Evolutionary conservation across 2,888 invertebrate species (phyloP).

Genomic region (Trichogramma dendrolimi): DNA sequence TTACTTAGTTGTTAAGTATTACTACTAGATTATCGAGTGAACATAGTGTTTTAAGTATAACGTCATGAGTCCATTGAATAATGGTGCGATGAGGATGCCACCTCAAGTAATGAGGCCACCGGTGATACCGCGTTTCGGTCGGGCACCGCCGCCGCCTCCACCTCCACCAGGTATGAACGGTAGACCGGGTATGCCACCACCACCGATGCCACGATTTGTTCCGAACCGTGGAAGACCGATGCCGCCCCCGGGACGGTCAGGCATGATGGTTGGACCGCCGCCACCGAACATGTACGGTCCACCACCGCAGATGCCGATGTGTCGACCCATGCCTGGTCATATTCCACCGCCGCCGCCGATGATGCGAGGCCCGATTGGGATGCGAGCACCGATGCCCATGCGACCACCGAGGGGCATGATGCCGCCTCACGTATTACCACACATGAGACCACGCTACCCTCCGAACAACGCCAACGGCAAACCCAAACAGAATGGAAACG

Average conservation of each 20-base stretch:
- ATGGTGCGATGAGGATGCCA: constrained; percentile 41
- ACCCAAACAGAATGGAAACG: constrained; percentile 31
- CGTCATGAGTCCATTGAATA: constrained; percentile 44
- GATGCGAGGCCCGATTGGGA: constrained; percentile 33
- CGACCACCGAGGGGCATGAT: constrained; percentile 36
- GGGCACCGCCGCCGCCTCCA: constrained; percentile 35
- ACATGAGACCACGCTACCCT: constrained; percentile 44
- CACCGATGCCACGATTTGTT: constrained; percentile 29
- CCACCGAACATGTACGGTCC: constrained; percentile 2
- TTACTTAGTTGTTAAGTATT: no score
- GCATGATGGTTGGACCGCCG: not conserved
- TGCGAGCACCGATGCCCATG: constrained; percentile 30
- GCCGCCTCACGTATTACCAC: constrained; percentile 39
- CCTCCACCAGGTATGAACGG: constrained; percentile 30
- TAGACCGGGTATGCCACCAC: constrained; percentile 32
- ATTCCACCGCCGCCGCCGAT: constrained; percentile 27
- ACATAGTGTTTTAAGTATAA: not conserved
- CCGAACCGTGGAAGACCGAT: constrained; percentile 27
- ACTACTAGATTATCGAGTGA: no score
- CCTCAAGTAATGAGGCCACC: constrained; percentile 39
- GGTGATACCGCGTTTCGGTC: constrained; percentile 34
- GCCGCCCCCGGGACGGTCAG: not conserved
- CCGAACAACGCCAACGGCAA: constrained; percentile 39
- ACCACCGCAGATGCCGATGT: not conserved
- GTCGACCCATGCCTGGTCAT: constrained; percentile 20